A percentile compares a stretch with the other conserved stretches of the same genome.
These are phyloP conservation scores for Cyphomyrus discorhynchus DNA, from an alignment of 2,113 vertebrate species.

Conservation along the genomic window DNA sequence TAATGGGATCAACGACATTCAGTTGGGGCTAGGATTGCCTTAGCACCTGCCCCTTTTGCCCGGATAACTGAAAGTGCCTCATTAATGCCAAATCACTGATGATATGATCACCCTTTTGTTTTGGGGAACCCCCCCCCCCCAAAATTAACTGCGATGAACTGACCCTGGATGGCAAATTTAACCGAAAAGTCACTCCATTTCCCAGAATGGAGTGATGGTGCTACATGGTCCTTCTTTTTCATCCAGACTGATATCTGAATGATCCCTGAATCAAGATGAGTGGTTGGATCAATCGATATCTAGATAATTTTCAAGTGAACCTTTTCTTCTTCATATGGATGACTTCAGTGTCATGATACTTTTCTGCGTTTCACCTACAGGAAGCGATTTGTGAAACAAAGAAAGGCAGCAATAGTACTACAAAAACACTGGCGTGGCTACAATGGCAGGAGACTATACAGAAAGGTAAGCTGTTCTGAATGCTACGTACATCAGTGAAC, in stretches of 20 bases:
- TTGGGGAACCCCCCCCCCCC: background rate
- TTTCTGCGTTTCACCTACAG: conserved; percentile 48
- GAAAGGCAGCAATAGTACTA: conserved; percentile 64
- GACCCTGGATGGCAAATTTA: background rate
- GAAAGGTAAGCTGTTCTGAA: conserved; percentile 55
- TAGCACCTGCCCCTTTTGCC: background rate
- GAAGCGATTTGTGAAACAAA: conserved; percentile 74
- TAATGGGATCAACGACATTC: background rate
- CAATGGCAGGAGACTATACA: conserved; percentile 42
- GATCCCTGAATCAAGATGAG: background rate
- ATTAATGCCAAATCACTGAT: background rate
- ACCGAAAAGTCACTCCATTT: background rate
- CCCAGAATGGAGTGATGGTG: background rate
- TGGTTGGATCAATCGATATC: background rate
- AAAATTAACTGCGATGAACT: background rate
- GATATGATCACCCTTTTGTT: background rate
- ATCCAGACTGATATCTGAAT: background rate
- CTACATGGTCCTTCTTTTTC: background rate
- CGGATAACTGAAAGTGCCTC: background rate
- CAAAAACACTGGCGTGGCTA: conserved; percentile 78
- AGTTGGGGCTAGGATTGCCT: background rate
- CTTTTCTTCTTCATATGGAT: background rate
- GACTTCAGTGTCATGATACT: background rate
- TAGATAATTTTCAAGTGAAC: background rate
- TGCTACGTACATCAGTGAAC: background rate